Conservation (phyloP, 2,113 vertebrate species). For the Bubo blakistoni region DNA sequence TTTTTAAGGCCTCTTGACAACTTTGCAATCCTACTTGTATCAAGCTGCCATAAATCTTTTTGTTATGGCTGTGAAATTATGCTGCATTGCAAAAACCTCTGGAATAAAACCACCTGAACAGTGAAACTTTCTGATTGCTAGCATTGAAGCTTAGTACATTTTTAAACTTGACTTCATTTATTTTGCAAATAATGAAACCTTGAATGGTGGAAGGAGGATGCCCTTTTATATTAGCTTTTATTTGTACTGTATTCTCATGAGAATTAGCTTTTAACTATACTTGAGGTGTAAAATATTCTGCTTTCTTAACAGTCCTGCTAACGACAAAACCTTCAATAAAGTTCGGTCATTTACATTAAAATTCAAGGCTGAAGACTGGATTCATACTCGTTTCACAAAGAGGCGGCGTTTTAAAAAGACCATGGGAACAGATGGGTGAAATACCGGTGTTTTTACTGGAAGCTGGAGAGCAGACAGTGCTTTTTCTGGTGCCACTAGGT, state of each 20-base stretch:
- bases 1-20: conserved; percentile 31
- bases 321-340: conserved; percentile 76
- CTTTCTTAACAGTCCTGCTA: conserved; percentile 73
- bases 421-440: background rate
- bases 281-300: conserved; percentile 79
- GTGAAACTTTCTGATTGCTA: conserved; percentile 41
- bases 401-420: background rate
- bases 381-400: background rate
- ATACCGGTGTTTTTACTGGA: rapidly evolving
- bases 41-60: conserved; percentile 21
- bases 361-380: background rate
- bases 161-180: conserved; percentile 60
- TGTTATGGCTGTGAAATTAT: conserved; percentile 47
- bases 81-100: conserved; percentile 23
- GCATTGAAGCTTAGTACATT: conserved; percentile 27
- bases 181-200: conserved; percentile 59
- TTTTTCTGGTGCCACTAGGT: conserved; percentile 16
- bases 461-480: background rate
- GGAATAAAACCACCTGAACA: conserved; percentile 28
- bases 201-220: background rate
- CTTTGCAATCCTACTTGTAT: conserved; percentile 35
- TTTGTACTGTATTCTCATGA: conserved; percentile 68
- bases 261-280: conserved; percentile 67
- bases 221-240: conserved; percentile 56
- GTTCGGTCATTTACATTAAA: conserved; percentile 30